Conservation (phyloP, 2,113 vertebrate genomes). For the Natator depressus region DNA sequence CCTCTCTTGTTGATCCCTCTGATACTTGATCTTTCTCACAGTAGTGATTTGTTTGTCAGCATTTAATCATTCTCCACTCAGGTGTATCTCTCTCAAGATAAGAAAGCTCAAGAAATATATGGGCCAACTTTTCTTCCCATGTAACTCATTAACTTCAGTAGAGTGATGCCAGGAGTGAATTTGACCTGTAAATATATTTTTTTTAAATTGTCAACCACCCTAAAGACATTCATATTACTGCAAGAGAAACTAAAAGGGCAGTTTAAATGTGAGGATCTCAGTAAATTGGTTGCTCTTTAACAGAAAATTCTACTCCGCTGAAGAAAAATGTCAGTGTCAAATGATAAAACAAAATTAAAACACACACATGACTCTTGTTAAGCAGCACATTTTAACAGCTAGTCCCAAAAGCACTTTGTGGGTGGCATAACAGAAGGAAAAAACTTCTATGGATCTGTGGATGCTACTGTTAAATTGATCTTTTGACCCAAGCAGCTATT, state of each 20-base stretch:
- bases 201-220: not conserved
- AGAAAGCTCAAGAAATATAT: accelerated
- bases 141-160: not conserved
- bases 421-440: not conserved
- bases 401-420: not conserved
- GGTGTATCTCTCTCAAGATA: not conserved
- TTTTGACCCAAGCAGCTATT: not conserved
- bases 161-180: not conserved
- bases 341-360: not conserved
- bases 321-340: accelerated
- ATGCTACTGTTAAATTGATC: not conserved
- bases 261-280: not conserved
- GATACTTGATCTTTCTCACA: not conserved
- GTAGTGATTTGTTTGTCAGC: accelerated
- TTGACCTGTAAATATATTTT: not conserved
- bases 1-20: no score
- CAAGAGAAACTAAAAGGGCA: not conserved
- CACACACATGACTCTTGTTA: not conserved
- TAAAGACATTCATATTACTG: not conserved
- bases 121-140: accelerated
- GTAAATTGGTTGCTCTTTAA: not conserved
- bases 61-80: accelerated
- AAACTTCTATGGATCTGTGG: not conserved
- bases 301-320: not conserved
- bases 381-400: not conserved